Evolutionary conservation across 2,797 vertebrate genomes (phyloP).

Genomic region (Manis crassicaudata): DNA sequence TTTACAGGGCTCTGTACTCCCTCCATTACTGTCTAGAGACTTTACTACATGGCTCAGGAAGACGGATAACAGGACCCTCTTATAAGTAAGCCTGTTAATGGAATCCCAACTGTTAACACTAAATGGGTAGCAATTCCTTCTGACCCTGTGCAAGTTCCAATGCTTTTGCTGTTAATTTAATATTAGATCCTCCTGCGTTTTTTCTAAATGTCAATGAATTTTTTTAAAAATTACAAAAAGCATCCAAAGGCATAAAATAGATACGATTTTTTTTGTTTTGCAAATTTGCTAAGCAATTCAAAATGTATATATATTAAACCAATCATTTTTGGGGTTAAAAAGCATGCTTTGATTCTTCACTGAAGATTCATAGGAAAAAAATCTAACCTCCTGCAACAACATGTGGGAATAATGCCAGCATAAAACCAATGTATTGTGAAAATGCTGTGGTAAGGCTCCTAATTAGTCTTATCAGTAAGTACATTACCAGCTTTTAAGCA

Average conservation of each 20-base stretch:
- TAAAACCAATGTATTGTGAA: conserved; percentile 11
- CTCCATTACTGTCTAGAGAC: background rate
- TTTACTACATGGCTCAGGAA: background rate
- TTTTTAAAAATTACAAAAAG: background rate
- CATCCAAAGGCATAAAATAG: background rate
- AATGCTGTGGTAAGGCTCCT: background rate
- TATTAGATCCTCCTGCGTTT: background rate
- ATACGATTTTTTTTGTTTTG: conserved; percentile 25
- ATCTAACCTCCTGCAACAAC: background rate
- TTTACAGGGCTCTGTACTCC: background rate
- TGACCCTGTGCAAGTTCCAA: background rate
- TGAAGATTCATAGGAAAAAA: background rate
- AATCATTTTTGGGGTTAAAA: conserved; percentile 56
- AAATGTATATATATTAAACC: background rate
- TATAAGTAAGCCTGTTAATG: background rate
- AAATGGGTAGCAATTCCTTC: background rate
- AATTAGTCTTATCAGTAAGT: background rate
- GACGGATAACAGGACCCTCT: background rate
- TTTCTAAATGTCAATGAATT: conserved; percentile 32
- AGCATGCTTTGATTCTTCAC: conserved; percentile 8
- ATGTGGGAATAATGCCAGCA: background rate
- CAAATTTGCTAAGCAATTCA: background rate
- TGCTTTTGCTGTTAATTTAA: conserved; percentile 21
- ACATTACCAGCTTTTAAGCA: background rate
- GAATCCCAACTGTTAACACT: background rate